These are phyloP conservation scores for Ptilodon capucinus DNA, from an alignment of 2,888 invertebrate genomes.

Conservation along the genomic window DNA sequence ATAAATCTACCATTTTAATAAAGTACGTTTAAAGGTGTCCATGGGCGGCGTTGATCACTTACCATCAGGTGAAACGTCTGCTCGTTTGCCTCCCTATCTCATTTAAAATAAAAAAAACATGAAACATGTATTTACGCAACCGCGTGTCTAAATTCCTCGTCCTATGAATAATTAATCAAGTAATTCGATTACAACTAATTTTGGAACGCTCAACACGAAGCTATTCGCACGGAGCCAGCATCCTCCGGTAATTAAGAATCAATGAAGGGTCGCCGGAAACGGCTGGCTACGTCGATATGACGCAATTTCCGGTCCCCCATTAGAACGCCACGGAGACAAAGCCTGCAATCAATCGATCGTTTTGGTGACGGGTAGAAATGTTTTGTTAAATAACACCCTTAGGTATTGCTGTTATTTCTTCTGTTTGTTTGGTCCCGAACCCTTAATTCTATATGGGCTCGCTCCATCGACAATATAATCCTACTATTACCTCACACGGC, in stretches of 20 bases:
- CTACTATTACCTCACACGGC: too few species aligned
- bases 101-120: too few species aligned
- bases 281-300: slow-evolving; percentile 8
- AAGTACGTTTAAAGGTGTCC: too few species aligned
- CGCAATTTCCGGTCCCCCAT: slow-evolving; percentile 18
- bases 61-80: too few species aligned
- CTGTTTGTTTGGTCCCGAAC: too few species aligned
- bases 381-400: background rate
- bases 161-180: background rate
- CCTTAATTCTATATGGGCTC: too few species aligned
- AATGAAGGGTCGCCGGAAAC: slow-evolving; percentile 7
- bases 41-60: too few species aligned
- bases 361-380: background rate
- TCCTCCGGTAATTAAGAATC: slow-evolving; percentile 7
- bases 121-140: too few species aligned
- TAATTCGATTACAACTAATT: slow-evolving; percentile 5
- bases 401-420: too few species aligned
- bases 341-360: slow-evolving; percentile 5
- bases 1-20: too few species aligned
- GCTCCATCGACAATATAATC: too few species aligned
- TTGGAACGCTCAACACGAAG: background rate
- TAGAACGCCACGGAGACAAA: slow-evolving; percentile 5
- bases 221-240: slow-evolving; percentile 2
- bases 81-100: too few species aligned
- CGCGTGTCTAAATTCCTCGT: background rate